Conservation (phyloP, 1,140 invertebrate genomes). For the Medauroidea extradentata region DNA sequence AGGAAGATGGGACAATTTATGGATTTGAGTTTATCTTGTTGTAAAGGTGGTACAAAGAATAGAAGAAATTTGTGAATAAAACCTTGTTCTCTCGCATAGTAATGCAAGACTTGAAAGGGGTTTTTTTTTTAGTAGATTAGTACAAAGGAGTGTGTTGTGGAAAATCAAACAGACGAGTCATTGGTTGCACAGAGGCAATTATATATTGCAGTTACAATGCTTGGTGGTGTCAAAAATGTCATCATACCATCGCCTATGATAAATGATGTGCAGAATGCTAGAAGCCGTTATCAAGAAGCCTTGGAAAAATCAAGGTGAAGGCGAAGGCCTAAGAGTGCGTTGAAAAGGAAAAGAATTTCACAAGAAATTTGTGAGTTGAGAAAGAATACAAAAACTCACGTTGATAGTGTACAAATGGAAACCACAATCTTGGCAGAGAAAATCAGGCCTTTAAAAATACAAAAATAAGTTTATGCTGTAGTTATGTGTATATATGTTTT, state of each 20-base stretch:
- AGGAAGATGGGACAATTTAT: too few relatives aligned
- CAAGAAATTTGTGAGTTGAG: too few relatives aligned
- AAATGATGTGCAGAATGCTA: background rate
- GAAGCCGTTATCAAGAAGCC: background rate
- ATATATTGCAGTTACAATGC: background rate
- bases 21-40: too few relatives aligned
- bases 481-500: too few relatives aligned
- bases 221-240: too few relatives aligned
- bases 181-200: conserved; percentile 5
- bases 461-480: background rate
- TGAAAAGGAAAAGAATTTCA: too few relatives aligned
- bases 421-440: too few relatives aligned
- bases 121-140: background rate
- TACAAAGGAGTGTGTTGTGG: conserved; percentile 5
- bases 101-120: conserved; percentile 5
- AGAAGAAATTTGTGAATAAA: conserved; percentile 50
- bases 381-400: too few relatives aligned
- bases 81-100: conserved; percentile 1
- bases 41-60: conserved; percentile 53
- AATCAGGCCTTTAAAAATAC: too few relatives aligned
- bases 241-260: too few relatives aligned
- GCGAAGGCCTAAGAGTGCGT: background rate
- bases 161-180: conserved; percentile 5
- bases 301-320: background rate
- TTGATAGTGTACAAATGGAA: too few relatives aligned